A percentile compares a stretch with the other conserved stretches of the same genome.
Evolutionary conservation across 2,888 invertebrate species (phyloP).

Genomic region (Melanotus villosus): DNA sequence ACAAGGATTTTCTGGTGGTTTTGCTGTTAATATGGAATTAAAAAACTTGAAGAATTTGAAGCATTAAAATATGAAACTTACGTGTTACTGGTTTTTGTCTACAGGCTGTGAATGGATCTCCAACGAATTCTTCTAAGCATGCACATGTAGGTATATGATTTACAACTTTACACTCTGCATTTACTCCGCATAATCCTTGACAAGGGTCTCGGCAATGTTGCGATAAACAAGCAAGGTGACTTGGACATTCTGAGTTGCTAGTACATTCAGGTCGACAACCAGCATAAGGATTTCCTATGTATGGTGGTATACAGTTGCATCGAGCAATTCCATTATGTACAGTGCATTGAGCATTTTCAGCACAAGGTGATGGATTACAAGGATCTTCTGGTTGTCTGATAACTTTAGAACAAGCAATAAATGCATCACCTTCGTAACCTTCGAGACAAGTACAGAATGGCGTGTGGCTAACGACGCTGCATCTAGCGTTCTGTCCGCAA

Average conservation of each 20-base stretch:
- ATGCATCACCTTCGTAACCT: conserved; percentile 88
- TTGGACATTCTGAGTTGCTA: conserved; percentile 85
- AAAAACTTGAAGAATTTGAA: no score
- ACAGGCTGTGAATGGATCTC: conserved; percentile 88
- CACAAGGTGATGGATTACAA: conserved; percentile 87
- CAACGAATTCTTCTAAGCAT: conserved; percentile 82
- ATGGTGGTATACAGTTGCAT: conserved; percentile 90
- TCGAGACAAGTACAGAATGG: conserved; percentile 85
- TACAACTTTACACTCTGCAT: conserved; percentile 86
- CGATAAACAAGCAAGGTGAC: conserved; percentile 83
- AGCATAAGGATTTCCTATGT: conserved; percentile 88
- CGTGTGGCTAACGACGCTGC: conserved; percentile 84
- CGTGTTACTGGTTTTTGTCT: conserved; percentile 72
- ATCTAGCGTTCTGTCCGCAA: conserved; percentile 86
- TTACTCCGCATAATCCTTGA: conserved; percentile 85
- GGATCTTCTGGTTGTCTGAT: conserved; percentile 69
- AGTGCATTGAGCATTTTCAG: conserved; percentile 86
- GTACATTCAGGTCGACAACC: conserved; percentile 91
- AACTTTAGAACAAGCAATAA: conserved; percentile 81
- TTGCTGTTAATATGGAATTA: conserved; percentile 57
- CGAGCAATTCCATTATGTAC: conserved; percentile 78
- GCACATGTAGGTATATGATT: conserved; percentile 89
- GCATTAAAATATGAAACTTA: no score
- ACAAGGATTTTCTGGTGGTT: conserved; percentile 70
- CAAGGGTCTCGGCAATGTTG: conserved; percentile 91